Evolutionary conservation across 2,888 invertebrate species (phyloP).

Genomic region (Zhengitettix transpicula): DNA sequence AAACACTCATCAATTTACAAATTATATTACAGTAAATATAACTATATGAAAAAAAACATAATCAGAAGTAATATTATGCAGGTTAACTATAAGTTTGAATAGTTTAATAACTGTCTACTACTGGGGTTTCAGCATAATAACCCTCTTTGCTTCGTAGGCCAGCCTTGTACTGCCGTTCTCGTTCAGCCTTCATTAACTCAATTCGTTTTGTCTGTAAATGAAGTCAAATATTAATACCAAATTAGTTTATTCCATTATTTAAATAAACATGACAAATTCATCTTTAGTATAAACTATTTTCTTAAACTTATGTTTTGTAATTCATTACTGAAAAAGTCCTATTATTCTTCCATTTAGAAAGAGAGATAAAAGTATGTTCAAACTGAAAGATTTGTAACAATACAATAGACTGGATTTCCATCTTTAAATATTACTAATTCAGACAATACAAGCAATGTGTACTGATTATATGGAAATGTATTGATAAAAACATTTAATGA

Average conservation of each 20-base stretch:
- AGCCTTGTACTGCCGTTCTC: slow-evolving; percentile 36
- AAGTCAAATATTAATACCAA: neutral
- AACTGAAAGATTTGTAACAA: too few species aligned
- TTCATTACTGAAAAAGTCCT: neutral
- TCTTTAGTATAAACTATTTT: neutral
- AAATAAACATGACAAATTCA: too few species aligned
- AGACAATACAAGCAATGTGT: too few species aligned
- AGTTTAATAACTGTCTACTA: slow-evolving; percentile 37
- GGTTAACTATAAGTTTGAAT: neutral
- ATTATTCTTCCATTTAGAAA: neutral
- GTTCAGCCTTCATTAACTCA: slow-evolving; percentile 42
- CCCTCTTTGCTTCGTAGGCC: slow-evolving; percentile 40
- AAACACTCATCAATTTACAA: too few species aligned
- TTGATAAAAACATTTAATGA: too few species aligned
- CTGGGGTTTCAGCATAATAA: slow-evolving; percentile 34
- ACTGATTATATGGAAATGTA: too few species aligned
- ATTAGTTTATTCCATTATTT: neutral
- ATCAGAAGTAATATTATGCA: too few species aligned
- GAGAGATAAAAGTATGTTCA: neutral
- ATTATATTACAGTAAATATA: too few species aligned
- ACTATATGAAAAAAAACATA: too few species aligned
- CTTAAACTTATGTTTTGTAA: neutral
- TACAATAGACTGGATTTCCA: too few species aligned
- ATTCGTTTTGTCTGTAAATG: slow-evolving; percentile 15
- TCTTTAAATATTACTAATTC: too few species aligned